A percentile compares a stretch with the other conserved stretches of the same genome.
Conservation (phyloP, 1,140 invertebrate genomes). For the Leptinotarsa undecemlineata region DNA sequence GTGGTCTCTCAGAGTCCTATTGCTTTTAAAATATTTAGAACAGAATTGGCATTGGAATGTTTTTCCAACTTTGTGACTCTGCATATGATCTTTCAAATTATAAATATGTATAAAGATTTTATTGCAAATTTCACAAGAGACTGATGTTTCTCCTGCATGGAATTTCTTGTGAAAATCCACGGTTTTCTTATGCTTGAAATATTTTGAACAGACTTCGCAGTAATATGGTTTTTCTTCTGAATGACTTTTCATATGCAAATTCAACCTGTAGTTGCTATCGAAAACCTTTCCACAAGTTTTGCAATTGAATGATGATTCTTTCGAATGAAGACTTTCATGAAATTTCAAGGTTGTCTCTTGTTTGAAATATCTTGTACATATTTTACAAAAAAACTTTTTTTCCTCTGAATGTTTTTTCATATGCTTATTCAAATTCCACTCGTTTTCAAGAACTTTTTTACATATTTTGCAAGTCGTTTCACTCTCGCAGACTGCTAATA, state of each 20-base stretch:
- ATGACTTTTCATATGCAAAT: not conserved
- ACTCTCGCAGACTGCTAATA: no score
- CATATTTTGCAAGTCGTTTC: no score
- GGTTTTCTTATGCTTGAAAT: no score
- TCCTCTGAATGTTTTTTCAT: not conserved
- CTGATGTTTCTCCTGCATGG: not conserved
- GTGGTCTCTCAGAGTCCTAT: not conserved
- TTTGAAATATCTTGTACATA: not conserved
- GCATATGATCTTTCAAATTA: not conserved
- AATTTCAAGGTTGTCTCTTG: not conserved
- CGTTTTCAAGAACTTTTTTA: no score
- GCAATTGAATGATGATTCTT: not conserved
- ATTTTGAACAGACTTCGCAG: not conserved
- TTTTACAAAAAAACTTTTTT: not conserved
- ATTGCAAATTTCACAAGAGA: not conserved
- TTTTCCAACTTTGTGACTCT: not conserved
- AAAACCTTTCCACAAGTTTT: not conserved
- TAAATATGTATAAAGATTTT: not conserved
- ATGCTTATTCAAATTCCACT: no score
- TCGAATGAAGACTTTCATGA: not conserved
- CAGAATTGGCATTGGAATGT: not conserved
- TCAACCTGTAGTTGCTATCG: no score
- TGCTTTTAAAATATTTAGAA: not conserved
- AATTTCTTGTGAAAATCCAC: not conserved
- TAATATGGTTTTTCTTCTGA: not conserved